Percentiles rank a stretch among this genome's conserved stretches.
phyloP scores from a whole-genome alignment of 2,113 vertebrate genomes.

The Sminthopsis crassicaudata region DNA sequence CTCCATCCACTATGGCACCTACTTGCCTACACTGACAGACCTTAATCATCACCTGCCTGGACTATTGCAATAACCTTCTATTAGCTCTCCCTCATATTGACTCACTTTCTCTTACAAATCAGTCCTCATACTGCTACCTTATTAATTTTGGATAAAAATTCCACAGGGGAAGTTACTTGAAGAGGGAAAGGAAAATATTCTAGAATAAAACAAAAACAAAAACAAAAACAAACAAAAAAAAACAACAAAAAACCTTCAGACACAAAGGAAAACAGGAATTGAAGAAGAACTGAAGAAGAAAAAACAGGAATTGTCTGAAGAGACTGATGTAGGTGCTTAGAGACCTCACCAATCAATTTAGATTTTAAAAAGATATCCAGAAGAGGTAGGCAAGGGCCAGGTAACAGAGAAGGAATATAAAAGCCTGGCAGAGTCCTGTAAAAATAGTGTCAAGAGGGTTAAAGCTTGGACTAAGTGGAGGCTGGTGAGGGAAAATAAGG shows the following conservation, averaged over 20 bases:
- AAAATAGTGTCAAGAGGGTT: not conserved
- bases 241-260: not conserved
- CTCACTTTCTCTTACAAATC: not conserved
- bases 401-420: not conserved
- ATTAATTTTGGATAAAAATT: not conserved
- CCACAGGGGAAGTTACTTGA: not conserved
- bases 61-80: not conserved
- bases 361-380: not conserved
- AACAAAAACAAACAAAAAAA: too few relatives aligned
- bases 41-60: not conserved
- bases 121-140: not conserved
- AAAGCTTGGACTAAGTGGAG: not conserved
- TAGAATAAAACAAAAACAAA: too few relatives aligned
- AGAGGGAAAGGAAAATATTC: not conserved
- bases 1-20: not conserved
- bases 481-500: not conserved
- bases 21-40: not conserved
- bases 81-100: not conserved
- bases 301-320: not conserved
- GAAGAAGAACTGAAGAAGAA: not conserved
- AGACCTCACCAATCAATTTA: not conserved
- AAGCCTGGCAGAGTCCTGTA: not conserved
- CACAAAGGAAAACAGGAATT: not conserved
- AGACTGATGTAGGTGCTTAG: not conserved
- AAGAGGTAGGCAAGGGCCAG: not conserved